Evolutionary conservation across 2,888 invertebrate genomes (phyloP), one percentile per base, ranked within the genome.

Genomic region (Eupithecia pulchellata): DNA sequence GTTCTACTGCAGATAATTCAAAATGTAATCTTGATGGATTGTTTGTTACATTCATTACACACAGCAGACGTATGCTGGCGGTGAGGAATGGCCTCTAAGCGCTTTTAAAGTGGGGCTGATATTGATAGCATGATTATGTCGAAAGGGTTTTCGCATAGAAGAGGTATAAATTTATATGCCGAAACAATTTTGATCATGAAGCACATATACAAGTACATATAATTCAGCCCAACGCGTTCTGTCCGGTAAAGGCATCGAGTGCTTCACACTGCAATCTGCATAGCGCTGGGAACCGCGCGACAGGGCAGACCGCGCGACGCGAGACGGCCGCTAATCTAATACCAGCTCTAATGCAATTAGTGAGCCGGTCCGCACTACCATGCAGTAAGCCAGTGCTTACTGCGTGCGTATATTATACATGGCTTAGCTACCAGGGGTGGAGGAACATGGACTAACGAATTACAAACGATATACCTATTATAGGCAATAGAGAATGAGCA

Each of bases 231-330:
- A 47, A 9, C 39, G 11, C 5, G 25, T 14, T 6, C 55, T 9
- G 34, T 6, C 55, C 3, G 34, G 61, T 61, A 20, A 6, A 13
- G 25, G 20, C n/a, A 25, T 25, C n/a, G 61, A 32, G 34, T 25
- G 20, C 34, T 36, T 36, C 13, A 14, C 25, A 34, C 13, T 61
- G 61, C 66, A 67, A 61, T 52, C 62, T 62, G 67, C 62, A 52
- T 52, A 17, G 47, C 27, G 64, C 66, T 52, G 25, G 47, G 47
- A 20, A 8, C 13, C 4, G 9, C n/a, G 42, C 2, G 4, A 32
- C 4, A 68, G 73, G 68, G 66, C 74, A 78, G 78, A 76, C 75
- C 69, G 78, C 77, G 75, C 74, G 76, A 30, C 66, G 57, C 65
- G 75, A 73, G 76, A 30, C 66, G 57, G 63, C 61, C 25, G 58